Base-by-base conservation (phyloP, 2,113 vertebrate genomes). In the Polypterus senegalus region DNA sequence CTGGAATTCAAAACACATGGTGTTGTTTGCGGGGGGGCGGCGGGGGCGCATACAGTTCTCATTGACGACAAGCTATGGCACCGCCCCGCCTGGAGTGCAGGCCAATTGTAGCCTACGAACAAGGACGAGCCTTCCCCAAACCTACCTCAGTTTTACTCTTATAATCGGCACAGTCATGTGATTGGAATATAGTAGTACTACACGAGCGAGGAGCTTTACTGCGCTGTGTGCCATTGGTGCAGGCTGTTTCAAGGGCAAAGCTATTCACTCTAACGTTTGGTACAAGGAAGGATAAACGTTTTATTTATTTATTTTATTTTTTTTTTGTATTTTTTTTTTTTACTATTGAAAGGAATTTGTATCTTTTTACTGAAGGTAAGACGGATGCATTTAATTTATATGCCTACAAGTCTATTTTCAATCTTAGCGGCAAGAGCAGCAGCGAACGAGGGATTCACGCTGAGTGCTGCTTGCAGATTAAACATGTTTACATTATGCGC, bases 121-220 rank as follows among this genome's bases (percentile, higher is more conserved):
- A 67, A 78, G 71, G 91, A 83, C 91, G 91, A 94, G 91, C 92
- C 91, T 86, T 89, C 90, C 85, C 68, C 77, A 73, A 79, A 71
- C 84, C 85, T 86, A 80, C 81, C 83, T 84, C 79, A 63, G 72
- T 61, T 73, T 68, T 74, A 68, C 78, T 75, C 65, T 71, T 69
- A 77, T 69, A 66, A 75, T 71, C 67, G 66, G 27, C 66, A 63
- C 73, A 78, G 83, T 84, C 83, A 80, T 75, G 86, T 85, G 85
- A 83, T 64, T 58, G 71, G 64, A 77, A 76, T 81, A 83, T 81
- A 83, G 85, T 85, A 81, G 76, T 83, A 85, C 69, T 75, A 72
- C 63, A 53, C 66, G 66, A 65, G 64, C 57, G 72, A 69, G 67
- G 65, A 68, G 69, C 77, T 77, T 74, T 74, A 66, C 74, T 55